Base-by-base conservation (phyloP, 2,888 invertebrate species). In the Pachycephus smyrnensis region DNA sequence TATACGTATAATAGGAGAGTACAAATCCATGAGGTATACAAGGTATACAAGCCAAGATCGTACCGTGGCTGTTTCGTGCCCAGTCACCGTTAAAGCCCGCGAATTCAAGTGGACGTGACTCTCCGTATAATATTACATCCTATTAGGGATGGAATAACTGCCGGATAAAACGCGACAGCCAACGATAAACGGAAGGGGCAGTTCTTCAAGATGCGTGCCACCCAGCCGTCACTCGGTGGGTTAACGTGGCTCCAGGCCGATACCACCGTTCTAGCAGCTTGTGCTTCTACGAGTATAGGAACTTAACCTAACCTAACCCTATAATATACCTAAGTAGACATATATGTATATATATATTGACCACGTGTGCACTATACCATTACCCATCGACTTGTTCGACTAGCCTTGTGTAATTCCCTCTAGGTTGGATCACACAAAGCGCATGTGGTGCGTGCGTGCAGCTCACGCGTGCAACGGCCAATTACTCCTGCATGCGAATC, bases 111-210 rank as follows among this genome's bases (percentile, higher is more conserved):
- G 89, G 89, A 89, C 87, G 88, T 85, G 89, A 86, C 86, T 88
- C 87, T 85, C 84, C 86, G 88, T 90, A 88, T 89, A 90, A 89
- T 90, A 90, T 90, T 90, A 90, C 90, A 89, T 90, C 89, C 89
- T 90, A 89, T 90, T 89, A 90, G 88, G 88, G 85, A 84, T 82
- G 86, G 85, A 86, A 89, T 90, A 91, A 91, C 89, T 90, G 89
- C 88, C 85, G 88, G 87, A 86, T 87, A 86, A 89, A 91, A 91
- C 89, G 90, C 89, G 88, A 90, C 88, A 88, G 83, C 77, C 77
- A 82, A 86, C 85, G 86, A 87, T 84, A 86, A 85, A 87, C 85
- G 86, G 83, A 84, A 82, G 84, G 85, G 84, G 84, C 82, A 85
- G 84, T 85, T 84, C 83, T 81, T 85, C 84, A 82, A 85, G 87